A percentile compares a stretch with the other conserved stretches of the same genome.
These are phyloP conservation scores for Pammene fasciana DNA, from an alignment of 2,888 invertebrate species.

Conservation along the genomic window DNA sequence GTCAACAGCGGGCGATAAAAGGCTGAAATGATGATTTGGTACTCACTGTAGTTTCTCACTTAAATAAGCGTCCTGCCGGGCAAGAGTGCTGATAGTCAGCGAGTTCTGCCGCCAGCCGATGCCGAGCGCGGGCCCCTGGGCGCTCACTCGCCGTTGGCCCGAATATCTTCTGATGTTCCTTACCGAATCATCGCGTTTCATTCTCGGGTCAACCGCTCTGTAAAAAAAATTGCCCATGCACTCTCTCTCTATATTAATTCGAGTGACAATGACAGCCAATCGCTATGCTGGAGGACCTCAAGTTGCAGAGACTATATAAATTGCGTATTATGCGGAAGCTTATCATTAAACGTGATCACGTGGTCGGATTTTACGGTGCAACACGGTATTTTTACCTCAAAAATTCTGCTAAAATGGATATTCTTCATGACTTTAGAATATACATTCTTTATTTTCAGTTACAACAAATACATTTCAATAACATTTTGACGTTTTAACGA, in stretches of 20 bases:
- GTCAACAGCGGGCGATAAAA: background rate
- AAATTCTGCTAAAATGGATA: no score
- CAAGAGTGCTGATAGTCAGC: slow-evolving; percentile 67
- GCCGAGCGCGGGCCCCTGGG: slow-evolving; percentile 52
- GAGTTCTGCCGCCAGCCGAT: slow-evolving; percentile 70
- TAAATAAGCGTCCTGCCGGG: slow-evolving; percentile 63
- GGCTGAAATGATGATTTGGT: background rate
- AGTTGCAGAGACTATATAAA: no score
- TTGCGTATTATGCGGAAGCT: no score
- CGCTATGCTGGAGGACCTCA: no score
- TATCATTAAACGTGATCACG: no score
- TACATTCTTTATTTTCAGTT: no score
- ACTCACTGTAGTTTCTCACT: slow-evolving; percentile 58
- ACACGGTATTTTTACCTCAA: no score
- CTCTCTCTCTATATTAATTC: no score
- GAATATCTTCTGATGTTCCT: slow-evolving; percentile 59
- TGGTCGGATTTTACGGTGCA: background rate
- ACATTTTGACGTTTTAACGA: no score
- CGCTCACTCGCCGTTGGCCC: slow-evolving; percentile 50
- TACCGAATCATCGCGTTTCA: slow-evolving; percentile 77
- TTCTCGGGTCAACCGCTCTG: slow-evolving; percentile 73
- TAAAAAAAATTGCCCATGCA: slow-evolving; percentile 47
- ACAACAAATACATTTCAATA: no score
- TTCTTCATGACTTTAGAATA: no score
- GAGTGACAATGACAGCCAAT: no score